Evolutionary conservation across 2,797 vertebrate species (phyloP).

Genomic region (Adelosebastes latens): DNA sequence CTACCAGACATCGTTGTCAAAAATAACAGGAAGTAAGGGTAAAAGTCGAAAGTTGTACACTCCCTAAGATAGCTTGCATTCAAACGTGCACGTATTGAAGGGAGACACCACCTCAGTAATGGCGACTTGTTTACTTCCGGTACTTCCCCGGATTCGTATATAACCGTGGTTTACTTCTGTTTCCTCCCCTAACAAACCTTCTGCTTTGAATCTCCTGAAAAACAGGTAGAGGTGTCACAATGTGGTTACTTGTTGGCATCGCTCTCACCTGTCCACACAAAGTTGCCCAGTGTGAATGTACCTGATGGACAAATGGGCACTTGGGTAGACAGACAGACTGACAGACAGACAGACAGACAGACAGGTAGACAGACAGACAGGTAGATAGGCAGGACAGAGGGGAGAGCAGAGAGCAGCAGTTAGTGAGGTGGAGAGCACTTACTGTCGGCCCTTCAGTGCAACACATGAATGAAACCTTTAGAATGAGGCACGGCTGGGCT

Average conservation of each 20-base stretch:
- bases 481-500: constrained; percentile 67
- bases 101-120: too few relatives aligned
- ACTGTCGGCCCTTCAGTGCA: constrained; percentile 73
- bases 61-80: too few relatives aligned
- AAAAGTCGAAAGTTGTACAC: too few relatives aligned
- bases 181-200: neutral
- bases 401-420: constrained; percentile 74
- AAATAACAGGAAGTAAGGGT: too few relatives aligned
- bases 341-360: constrained; percentile 40
- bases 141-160: neutral
- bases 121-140: too few relatives aligned
- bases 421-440: constrained; percentile 84
- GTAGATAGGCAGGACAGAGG: constrained; percentile 47
- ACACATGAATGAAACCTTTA: constrained; percentile 76
- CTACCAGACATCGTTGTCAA: too few relatives aligned
- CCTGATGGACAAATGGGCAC: constrained; percentile 44
- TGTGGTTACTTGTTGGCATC: neutral
- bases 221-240: neutral
- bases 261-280: neutral
- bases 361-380: constrained; percentile 1
- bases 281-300: neutral
- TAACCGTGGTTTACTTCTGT: neutral
- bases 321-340: constrained; percentile 36
- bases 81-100: too few relatives aligned
- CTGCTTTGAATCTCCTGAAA: neutral